phyloP scores from a whole-genome alignment of 1,140 invertebrate genomes.

The Drosophila bocqueti region DNA sequence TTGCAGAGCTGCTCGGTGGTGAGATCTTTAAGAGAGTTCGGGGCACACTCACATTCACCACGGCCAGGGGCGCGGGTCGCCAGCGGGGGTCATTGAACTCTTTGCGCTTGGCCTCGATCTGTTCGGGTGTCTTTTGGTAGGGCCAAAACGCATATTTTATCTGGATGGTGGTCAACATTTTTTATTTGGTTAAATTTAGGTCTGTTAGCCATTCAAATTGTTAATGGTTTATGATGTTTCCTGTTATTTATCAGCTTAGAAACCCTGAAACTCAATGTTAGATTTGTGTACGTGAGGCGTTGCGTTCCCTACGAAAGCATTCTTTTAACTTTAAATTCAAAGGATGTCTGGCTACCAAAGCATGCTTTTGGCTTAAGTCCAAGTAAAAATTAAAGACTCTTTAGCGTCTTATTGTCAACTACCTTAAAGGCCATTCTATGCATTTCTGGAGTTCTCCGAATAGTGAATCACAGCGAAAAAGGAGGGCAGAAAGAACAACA shows the following conservation, averaged over 20 bases:
- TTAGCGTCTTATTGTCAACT: too few species aligned
- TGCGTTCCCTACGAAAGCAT: background rate
- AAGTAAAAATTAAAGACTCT: too few species aligned
- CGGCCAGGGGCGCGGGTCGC: conserved; percentile 87
- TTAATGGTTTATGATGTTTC: conserved; percentile 8
- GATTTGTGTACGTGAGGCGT: background rate
- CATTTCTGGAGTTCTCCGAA: too few species aligned
- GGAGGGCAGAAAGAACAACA: conserved; percentile 23
- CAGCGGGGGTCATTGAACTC: conserved; percentile 87
- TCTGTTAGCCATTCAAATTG: background rate
- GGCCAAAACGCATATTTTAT: conserved; percentile 88
- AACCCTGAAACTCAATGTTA: background rate
- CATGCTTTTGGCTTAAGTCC: too few species aligned
- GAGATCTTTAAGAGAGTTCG: conserved; percentile 26
- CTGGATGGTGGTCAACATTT: conserved; percentile 75
- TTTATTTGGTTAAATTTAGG: background rate
- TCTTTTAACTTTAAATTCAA: background rate
- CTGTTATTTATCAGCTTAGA: background rate
- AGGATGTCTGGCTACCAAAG: background rate
- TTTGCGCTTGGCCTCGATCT: conserved; percentile 86
- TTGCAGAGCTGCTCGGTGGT: conserved; percentile 28
- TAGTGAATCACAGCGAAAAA: too few species aligned
- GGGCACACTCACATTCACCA: conserved; percentile 88
- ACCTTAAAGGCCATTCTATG: too few species aligned
- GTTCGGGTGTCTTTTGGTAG: conserved; percentile 87